Evolutionary conservation across 2,113 vertebrate genomes (phyloP).

Genomic region (Bufo bufo): DNA sequence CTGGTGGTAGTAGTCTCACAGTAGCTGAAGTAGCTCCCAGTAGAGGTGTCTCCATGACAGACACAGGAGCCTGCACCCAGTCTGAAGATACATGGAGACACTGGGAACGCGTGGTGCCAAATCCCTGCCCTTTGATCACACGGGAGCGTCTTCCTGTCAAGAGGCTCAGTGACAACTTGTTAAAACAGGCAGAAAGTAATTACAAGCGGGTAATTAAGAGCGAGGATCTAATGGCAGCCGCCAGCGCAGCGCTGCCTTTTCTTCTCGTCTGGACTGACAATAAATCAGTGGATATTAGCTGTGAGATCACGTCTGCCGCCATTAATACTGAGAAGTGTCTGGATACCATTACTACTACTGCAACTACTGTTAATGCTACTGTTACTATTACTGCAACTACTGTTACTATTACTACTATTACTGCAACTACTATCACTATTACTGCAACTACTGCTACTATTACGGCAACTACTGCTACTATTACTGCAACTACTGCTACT

Average conservation of each 20-base stretch:
- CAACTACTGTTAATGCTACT: not conserved
- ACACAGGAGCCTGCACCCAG: no score
- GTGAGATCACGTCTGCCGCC: not conserved
- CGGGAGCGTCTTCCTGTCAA: not conserved
- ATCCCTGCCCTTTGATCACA: not conserved
- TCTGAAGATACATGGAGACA: no score
- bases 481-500: no score
- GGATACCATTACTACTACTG: not conserved
- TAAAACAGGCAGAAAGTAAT: constrained; percentile 18
- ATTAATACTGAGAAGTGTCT: no score
- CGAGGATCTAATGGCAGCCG: not conserved
- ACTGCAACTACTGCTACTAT: no score
- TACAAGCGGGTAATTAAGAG: not conserved
- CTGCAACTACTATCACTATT: no score
- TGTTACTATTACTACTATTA: no score
- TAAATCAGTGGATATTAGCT: not conserved
- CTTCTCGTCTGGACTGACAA: constrained; percentile 12
- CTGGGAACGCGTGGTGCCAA: not conserved
- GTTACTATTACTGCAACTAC: no score
- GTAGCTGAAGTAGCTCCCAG: no score
- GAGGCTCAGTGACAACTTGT: constrained; percentile 2
- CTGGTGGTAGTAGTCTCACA: no score
- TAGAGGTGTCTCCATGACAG: no score
- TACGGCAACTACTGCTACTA: no score
- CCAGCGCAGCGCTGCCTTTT: not conserved